These are phyloP conservation scores for Drosophila kanapiae DNA, from an alignment of 1,140 invertebrate species.

Conservation along the genomic window DNA sequence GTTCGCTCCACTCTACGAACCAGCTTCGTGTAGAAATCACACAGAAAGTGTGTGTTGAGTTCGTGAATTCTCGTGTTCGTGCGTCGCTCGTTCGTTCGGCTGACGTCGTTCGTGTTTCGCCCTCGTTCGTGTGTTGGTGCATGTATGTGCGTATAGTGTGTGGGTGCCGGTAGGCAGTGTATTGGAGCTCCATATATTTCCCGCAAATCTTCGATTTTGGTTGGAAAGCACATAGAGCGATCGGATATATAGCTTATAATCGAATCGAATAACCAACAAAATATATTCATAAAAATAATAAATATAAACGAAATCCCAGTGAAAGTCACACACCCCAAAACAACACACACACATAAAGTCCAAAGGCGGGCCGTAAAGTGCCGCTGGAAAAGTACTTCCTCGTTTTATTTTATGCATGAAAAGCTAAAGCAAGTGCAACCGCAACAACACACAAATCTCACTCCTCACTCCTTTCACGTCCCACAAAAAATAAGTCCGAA, in stretches of 20 bases:
- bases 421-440: constrained; percentile 65
- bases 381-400: constrained; percentile 29
- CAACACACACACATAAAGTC: constrained; percentile 22
- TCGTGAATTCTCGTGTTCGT: constrained; percentile 33
- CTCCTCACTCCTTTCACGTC: constrained; percentile 42
- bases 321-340: constrained; percentile 10
- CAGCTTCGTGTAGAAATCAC: constrained; percentile 1
- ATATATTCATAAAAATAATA: neutral
- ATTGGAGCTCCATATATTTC: constrained; percentile 2
- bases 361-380: constrained; percentile 72
- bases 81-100: constrained; percentile 32
- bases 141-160: constrained; percentile 12
- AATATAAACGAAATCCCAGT: constrained; percentile 15
- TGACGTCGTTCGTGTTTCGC: constrained; percentile 10
- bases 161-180: constrained; percentile 16
- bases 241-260: constrained; percentile 11
- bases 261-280: constrained; percentile 18
- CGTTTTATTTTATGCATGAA: constrained; percentile 68
- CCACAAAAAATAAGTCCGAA: constrained; percentile 40
- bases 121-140: constrained; percentile 28
- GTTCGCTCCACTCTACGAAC: constrained; percentile 56
- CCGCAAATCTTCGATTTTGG: constrained; percentile 19
- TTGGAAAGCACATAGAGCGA: constrained; percentile 15
- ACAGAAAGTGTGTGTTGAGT: constrained; percentile 12
- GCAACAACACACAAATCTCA: constrained; percentile 49